Percentiles rank a stretch among this genome's conserved stretches.
Conservation (phyloP, 1,140 invertebrate species). For the Adelges cooleyi region DNA sequence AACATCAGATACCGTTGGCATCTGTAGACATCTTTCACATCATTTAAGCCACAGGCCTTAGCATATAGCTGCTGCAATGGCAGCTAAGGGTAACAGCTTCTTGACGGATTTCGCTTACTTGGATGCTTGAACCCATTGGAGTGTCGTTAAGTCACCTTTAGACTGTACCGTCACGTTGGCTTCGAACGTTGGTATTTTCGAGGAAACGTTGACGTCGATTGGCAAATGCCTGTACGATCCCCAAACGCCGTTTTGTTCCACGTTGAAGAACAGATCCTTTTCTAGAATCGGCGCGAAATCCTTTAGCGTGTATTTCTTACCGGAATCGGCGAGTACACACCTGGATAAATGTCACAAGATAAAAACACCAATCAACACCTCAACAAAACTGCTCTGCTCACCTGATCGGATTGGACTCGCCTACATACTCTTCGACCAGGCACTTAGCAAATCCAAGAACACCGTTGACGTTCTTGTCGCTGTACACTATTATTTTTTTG, state of each 20-base stretch:
- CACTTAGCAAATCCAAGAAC: conserved; percentile 14
- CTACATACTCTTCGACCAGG: background rate
- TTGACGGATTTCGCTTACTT: background rate
- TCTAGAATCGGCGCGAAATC: background rate
- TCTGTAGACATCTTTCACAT: too few species aligned
- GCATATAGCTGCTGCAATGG: background rate
- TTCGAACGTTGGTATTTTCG: background rate
- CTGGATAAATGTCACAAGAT: background rate
- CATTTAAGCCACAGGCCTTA: too few species aligned
- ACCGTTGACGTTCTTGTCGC: conserved; percentile 4
- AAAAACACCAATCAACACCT: background rate
- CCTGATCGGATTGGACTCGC: conserved; percentile 16
- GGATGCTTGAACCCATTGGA: conserved; percentile 10
- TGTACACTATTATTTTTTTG: conserved; percentile 5
- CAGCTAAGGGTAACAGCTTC: background rate
- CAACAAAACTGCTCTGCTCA: background rate
- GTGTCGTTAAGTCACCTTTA: conserved; percentile 8
- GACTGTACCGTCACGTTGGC: background rate
- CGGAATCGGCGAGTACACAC: background rate
- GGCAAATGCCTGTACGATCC: conserved; percentile 56
- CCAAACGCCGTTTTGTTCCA: conserved; percentile 31
- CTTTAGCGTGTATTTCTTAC: conserved; percentile 5
- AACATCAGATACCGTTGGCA: too few species aligned
- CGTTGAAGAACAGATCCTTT: conserved; percentile 34
- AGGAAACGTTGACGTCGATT: conserved; percentile 40